These are phyloP conservation scores for Cavia aperea DNA, from an alignment of 2,113 vertebrate species.

Conservation along the genomic window DNA sequence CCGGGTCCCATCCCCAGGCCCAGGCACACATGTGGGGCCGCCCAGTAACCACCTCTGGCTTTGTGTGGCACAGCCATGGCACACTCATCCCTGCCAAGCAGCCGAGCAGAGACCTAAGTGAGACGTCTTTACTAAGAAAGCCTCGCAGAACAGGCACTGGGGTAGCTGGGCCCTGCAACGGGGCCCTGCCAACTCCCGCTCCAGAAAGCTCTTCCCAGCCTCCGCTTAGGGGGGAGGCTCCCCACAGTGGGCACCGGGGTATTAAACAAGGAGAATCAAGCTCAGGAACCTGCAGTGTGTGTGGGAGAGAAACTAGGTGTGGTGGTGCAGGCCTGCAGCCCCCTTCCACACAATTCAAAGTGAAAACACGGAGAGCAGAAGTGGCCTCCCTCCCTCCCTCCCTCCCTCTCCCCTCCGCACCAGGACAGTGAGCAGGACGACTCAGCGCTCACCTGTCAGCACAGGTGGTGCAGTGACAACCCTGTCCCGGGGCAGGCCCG, in stretches of 20 bases:
- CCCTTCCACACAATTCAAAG: neutral
- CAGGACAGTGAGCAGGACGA: neutral
- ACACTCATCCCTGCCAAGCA: neutral
- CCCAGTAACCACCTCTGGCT: neutral
- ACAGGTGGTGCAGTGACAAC: neutral
- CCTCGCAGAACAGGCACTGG: neutral
- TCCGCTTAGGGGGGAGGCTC: neutral
- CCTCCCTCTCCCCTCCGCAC: too few relatives aligned
- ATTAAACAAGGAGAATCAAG: neutral
- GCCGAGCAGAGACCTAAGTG: neutral
- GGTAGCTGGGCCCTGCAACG: neutral
- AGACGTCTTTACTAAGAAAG: neutral
- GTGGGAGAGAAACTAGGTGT: neutral
- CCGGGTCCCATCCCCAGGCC: neutral
- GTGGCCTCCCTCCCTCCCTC: neutral
- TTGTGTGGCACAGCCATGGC: neutral
- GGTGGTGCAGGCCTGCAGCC: neutral
- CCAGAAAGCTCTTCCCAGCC: neutral
- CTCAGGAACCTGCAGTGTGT: neutral
- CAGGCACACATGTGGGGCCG: neutral
- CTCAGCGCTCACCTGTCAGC: rapidly evolving
- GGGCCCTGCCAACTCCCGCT: neutral
- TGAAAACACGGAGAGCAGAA: neutral
- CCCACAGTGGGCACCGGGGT: neutral
- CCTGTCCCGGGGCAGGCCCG: rapidly evolving